Base-by-base conservation (phyloP, 2,113 vertebrate species). In the Illadopsis cleaveri region DNA sequence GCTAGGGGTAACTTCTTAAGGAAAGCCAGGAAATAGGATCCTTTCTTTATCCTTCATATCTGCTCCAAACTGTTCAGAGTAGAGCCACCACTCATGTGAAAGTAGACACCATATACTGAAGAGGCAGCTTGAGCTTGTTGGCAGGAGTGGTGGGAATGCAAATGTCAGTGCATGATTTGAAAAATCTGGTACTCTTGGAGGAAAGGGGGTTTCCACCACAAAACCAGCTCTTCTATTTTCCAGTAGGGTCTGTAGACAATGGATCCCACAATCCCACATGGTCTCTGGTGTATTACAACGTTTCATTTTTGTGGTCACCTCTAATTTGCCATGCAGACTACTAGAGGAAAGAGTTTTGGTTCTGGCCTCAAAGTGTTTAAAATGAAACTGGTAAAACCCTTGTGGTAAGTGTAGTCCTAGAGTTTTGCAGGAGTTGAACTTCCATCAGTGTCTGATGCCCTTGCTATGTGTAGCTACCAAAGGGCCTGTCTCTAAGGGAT, bases 211-310 rank as follows among this genome's bases (percentile, higher is more conserved):
- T 90, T 90, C 56, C 18, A 68, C 79, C 85, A 73, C 90, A 88
- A 93, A 85, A 88, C 85, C n/a, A 70, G 30, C 54, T 90, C 72
- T 71, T 69, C 31, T 44, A 23, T 96, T 96, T 95, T 95, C 86
- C 40, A 4, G 3, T 45, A 64, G 76, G 51, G 38, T 68, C 88
- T 89, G 57, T 42, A 93, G 94, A 94, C 90, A 96, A 86, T 92
- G 58, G 79, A 51, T 92, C 69, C 90, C 57, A 71, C 72, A 93
- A n/a, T 35, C 30, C 78, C 35, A 19, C 12, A 1, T 47, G 68
- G 71, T 90, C 85, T 84, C 69, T 78, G 71, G 64, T 23, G 9
- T 84, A 71, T 89, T 82, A 57, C 53, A 72, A 53, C 73, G 42
- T 68, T 82, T 66, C 87, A 50, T 93, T 94, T 79, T 83, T 96